Percentiles rank a stretch among this genome's conserved stretches.
These are phyloP conservation scores for Drosophila infuscata DNA, from an alignment of 2,888 invertebrate genomes.

Conservation along the genomic window DNA sequence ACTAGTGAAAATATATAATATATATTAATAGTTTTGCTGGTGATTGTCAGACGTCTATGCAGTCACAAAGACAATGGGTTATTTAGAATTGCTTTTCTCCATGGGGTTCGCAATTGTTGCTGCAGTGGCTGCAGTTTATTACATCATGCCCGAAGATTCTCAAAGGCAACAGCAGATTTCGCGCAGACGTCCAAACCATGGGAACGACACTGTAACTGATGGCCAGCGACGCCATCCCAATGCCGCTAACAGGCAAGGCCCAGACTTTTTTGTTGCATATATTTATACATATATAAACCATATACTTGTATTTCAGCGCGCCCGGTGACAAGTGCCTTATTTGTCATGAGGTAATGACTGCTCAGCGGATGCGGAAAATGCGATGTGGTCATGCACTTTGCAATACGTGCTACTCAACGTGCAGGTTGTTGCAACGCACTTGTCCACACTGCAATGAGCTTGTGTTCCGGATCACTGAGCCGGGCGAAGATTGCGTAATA, in stretches of 20 bases:
- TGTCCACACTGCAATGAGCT: constrained; percentile 39
- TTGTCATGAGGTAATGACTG: constrained; percentile 24
- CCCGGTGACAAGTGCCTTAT: constrained; percentile 50
- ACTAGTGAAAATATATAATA: background rate
- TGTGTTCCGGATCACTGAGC: constrained; percentile 15
- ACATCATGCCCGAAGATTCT: background rate
- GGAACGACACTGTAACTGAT: background rate
- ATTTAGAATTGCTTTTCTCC: constrained; percentile 29
- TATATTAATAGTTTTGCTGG: background rate
- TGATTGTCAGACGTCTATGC: background rate
- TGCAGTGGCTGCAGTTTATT: constrained; percentile 36
- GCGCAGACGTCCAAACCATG: background rate
- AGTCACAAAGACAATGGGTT: constrained; percentile 40
- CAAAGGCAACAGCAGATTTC: background rate
- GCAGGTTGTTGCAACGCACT: background rate
- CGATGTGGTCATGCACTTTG: constrained; percentile 60
- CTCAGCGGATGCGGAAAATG: constrained; percentile 32
- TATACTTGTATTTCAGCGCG: constrained; percentile 25
- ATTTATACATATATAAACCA: background rate
- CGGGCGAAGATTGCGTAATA: constrained; percentile 58
- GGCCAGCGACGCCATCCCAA: background rate
- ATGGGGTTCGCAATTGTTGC: constrained; percentile 38
- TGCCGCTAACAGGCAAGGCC: constrained; percentile 15
- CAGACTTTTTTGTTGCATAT: background rate
- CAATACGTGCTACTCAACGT: constrained; percentile 15